Evolutionary conservation across 1,140 invertebrate species (phyloP).

Genomic region (Hyposmocoma kahamanoa): DNA sequence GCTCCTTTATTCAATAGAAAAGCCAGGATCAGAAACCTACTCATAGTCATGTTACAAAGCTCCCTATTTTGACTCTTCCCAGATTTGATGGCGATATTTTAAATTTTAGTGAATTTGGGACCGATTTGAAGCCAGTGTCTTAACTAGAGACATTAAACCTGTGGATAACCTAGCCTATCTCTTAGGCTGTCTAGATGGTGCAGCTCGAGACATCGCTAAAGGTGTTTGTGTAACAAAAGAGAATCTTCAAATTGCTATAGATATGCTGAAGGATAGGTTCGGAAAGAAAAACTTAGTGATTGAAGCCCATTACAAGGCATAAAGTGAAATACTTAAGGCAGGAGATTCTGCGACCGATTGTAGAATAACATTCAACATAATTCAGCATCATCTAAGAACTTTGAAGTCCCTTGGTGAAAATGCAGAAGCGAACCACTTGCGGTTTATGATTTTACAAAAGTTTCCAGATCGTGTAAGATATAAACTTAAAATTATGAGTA

Average conservation of each 20-base stretch:
- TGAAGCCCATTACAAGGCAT: constrained; percentile 6
- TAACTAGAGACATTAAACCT: not conserved
- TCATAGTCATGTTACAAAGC: too few species aligned
- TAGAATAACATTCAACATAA: not conserved
- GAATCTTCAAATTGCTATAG: not conserved
- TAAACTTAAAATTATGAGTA: not conserved
- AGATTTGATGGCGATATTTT: constrained; percentile 5
- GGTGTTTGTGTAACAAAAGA: constrained; percentile 1
- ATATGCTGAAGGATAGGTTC: constrained; percentile 2
- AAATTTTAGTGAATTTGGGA: constrained; percentile 10
- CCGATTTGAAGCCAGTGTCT: not conserved
- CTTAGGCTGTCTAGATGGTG: not conserved
- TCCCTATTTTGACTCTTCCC: not conserved
- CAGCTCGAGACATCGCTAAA: not conserved
- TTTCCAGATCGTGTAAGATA: not conserved
- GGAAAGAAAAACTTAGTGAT: not conserved
- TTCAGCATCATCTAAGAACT: constrained; percentile 1
- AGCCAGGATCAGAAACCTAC: too few species aligned
- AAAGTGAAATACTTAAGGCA: not conserved
- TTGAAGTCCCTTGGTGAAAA: constrained; percentile 1
- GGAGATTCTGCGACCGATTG: not conserved
- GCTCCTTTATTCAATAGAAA: too few species aligned
- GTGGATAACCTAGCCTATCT: constrained; percentile 6
- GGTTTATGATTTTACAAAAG: not conserved
- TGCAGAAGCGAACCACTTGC: not conserved